Evolutionary conservation across 1,140 invertebrate genomes (phyloP), one percentile per base, ranked within the genome.

Genomic region (Microplitis demolitor): DNA sequence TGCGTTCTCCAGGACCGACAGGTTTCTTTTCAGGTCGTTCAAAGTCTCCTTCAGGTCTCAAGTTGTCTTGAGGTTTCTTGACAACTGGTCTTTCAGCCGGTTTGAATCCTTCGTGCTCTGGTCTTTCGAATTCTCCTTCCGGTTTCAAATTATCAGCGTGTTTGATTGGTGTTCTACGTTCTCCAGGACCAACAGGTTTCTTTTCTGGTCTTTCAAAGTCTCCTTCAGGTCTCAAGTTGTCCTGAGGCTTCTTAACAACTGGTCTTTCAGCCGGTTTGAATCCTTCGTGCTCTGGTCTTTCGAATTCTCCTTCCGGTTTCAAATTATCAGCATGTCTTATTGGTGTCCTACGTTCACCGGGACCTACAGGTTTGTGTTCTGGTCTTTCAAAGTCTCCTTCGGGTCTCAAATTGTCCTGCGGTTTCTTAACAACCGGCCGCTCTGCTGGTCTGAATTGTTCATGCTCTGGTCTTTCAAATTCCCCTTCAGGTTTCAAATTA

Each of bases 391-490:
- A 91, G 6, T 90, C 87, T 16, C 91, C 91, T 84, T 91, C 90
- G 72, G 89, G 87, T 77, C 83, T 87, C n/a, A 93, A 83, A 79
- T 93, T 93, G 82, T 93, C 92, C 76, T 89, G 87, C 69, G 90
- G 90, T 78, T 85, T 89, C 60, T 87, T 88, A 51, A 90, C 89
- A 67, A 71, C 54, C 56, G 78, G 78, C 34, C 76, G 63, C 72
- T 83, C 82, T 16, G 78, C 80, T 31, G 82, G 82, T 24, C 76
- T 63, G 34, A 76, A 69, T 67, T 45, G 45, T 16, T 79, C 78
- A 77, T 83, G 82, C 71, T 85, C 82, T 3, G 85, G 85, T 33
- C 82, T 78, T 69, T 89, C 86, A 77, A 92, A 39, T 39, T 39
- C 37, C 5, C 37, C 37, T 39, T 39, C 37, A 39, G 37, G 37